Percentiles rank a stretch among this genome's conserved stretches.
Conservation (phyloP, 2,797 vertebrate species). For the Oreortyx pictus region DNA sequence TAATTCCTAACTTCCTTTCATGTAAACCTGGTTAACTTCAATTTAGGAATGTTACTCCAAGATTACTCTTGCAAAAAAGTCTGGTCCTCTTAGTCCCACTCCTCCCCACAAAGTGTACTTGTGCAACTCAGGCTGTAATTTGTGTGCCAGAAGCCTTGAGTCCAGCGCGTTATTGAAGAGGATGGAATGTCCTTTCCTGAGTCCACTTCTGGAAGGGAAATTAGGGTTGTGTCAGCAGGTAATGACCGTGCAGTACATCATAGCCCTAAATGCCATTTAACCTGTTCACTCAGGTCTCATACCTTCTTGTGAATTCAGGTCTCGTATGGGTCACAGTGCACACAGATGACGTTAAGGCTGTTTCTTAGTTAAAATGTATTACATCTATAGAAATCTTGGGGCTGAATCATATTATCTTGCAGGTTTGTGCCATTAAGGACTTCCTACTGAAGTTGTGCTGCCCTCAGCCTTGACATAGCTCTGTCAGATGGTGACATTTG, state of each 20-base stretch:
- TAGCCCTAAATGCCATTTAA: not conserved
- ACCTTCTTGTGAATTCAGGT: not conserved
- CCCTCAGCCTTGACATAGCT: not conserved
- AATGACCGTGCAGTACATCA: not conserved
- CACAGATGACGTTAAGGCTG: not conserved
- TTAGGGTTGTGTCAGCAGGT: not conserved
- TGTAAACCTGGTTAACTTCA: not conserved
- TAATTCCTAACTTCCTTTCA: not conserved
- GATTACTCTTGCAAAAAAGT: not conserved
- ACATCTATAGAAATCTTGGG: not conserved
- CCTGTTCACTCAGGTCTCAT: not conserved
- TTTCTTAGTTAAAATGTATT: not conserved
- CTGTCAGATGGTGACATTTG: not conserved
- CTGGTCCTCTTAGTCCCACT: not conserved
- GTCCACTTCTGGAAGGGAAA: not conserved
- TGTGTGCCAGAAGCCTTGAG: not conserved
- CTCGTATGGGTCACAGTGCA: not conserved
- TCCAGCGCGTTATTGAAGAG: not conserved
- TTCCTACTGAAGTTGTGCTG: not conserved
- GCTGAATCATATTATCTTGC: fast-evolving
- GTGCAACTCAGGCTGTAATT: not conserved
- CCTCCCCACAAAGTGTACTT: not conserved
- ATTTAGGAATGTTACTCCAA: not conserved
- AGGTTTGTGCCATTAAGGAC: not conserved
- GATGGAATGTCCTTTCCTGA: not conserved